These are phyloP conservation scores for Eilema sororculum DNA, from an alignment of 2,888 invertebrate genomes.

Conservation along the genomic window DNA sequence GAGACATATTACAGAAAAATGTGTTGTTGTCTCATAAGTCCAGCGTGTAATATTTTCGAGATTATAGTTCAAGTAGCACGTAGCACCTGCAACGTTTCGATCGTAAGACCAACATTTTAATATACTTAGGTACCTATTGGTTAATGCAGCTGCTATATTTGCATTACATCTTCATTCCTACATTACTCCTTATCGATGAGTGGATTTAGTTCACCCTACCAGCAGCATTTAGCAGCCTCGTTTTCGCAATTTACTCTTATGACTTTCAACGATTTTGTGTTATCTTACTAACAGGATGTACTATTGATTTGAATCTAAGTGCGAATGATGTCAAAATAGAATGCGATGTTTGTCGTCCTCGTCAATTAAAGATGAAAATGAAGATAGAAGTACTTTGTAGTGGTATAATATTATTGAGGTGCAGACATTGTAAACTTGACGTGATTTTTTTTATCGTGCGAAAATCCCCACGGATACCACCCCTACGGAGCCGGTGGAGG, in stretches of 20 bases:
- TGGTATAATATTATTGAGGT: too few relatives aligned
- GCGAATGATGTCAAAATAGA: slow-evolving; percentile 18
- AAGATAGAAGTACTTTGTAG: slow-evolving; percentile 6
- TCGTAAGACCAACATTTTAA: slow-evolving; percentile 2
- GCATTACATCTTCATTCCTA: not conserved
- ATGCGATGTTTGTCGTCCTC: not conserved
- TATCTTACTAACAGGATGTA: slow-evolving; percentile 16
- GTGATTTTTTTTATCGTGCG: too few relatives aligned
- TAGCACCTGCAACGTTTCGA: slow-evolving; percentile 4
- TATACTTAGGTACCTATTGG: slow-evolving; percentile 3
- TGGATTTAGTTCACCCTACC: not conserved
- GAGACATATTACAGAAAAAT: not conserved
- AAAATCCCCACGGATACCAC: too few relatives aligned
- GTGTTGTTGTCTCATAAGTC: not conserved
- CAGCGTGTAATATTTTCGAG: not conserved
- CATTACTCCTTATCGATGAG: not conserved
- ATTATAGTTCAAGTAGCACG: slow-evolving; percentile 3
- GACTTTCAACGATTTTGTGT: slow-evolving; percentile 3
- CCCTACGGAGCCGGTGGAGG: too few relatives aligned
- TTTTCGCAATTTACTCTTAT: not conserved
- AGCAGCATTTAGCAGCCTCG: not conserved
- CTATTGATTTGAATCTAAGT: slow-evolving; percentile 20
- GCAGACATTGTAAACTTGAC: too few relatives aligned
- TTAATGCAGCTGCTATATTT: not conserved
- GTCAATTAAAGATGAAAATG: not conserved